Evolutionary conservation across 1,140 invertebrate genomes (phyloP).

Genomic region (Steinernema feltiae): DNA sequence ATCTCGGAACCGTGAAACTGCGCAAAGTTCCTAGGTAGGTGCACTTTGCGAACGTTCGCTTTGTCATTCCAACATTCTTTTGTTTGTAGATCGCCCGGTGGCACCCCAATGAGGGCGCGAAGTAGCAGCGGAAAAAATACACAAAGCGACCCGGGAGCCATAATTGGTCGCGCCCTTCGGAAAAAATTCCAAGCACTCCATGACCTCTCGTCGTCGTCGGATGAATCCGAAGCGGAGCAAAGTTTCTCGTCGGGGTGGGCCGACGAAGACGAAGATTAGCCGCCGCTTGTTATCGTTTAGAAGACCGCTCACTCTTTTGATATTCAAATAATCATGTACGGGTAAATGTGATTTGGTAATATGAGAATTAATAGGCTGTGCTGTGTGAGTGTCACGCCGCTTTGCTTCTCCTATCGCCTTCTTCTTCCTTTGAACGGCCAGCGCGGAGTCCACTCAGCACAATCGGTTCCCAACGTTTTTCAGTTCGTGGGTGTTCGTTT

Average conservation of each 20-base stretch:
- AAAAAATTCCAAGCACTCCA: not conserved
- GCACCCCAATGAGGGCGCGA: not conserved
- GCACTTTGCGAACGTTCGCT: not conserved
- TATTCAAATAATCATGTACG: not conserved
- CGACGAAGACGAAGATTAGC: not conserved
- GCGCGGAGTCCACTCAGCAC: too few species aligned
- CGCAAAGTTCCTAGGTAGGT: not conserved
- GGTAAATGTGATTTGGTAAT: not conserved
- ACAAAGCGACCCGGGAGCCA: slow-evolving; percentile 1
- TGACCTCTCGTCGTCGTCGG: not conserved
- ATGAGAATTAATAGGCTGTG: not conserved
- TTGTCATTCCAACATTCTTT: not conserved
- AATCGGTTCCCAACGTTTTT: too few species aligned
- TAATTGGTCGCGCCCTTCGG: not conserved
- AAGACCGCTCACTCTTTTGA: not conserved
- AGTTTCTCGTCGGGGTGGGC: not conserved
- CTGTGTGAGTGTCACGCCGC: not conserved
- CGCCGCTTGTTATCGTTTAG: not conserved
- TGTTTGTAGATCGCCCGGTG: not conserved
- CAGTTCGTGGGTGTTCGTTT: too few species aligned
- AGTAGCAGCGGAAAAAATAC: not conserved
- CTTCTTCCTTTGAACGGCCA: too few species aligned
- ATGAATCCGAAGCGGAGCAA: not conserved
- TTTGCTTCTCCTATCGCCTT: too few species aligned
- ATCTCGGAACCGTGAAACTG: not conserved